phyloP scores from a whole-genome alignment of 2,888 invertebrate species.

The Limnephilus lunatus region DNA sequence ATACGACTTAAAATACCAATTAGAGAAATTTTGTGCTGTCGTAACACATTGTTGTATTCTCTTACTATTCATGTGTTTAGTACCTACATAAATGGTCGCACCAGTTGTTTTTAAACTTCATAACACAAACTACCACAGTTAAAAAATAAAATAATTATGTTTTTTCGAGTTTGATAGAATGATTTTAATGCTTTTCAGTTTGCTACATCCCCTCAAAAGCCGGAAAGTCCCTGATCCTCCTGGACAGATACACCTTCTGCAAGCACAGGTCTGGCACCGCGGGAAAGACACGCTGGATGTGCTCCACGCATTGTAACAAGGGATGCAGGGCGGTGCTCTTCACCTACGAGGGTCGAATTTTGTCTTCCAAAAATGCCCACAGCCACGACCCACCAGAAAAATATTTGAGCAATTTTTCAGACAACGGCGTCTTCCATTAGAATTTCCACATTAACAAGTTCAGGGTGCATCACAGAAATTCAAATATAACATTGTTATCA shows the following conservation, averaged over 20 bases:
- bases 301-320: constrained; percentile 71
- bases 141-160: too few species aligned
- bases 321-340: constrained; percentile 75
- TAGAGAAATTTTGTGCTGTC: too few species aligned
- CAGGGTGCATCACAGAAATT: too few species aligned
- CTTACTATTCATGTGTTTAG: too few species aligned
- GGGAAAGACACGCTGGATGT: constrained; percentile 67
- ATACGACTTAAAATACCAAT: too few species aligned
- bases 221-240: constrained; percentile 67
- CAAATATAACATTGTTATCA: too few species aligned
- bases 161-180: background rate
- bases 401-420: background rate
- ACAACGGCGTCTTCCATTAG: background rate
- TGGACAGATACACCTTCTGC: constrained; percentile 68
- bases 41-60: too few species aligned
- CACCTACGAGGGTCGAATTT: constrained; percentile 73
- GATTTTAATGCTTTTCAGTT: constrained; percentile 21
- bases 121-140: too few species aligned
- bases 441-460: background rate
- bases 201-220: constrained; percentile 62
- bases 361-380: constrained; percentile 73
- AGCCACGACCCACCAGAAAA: constrained; percentile 70
- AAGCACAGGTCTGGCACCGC: constrained; percentile 66
- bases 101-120: too few species aligned
- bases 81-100: too few species aligned